These are phyloP conservation scores for Nysson spinosus DNA, from an alignment of 2,888 invertebrate genomes.

Conservation along the genomic window DNA sequence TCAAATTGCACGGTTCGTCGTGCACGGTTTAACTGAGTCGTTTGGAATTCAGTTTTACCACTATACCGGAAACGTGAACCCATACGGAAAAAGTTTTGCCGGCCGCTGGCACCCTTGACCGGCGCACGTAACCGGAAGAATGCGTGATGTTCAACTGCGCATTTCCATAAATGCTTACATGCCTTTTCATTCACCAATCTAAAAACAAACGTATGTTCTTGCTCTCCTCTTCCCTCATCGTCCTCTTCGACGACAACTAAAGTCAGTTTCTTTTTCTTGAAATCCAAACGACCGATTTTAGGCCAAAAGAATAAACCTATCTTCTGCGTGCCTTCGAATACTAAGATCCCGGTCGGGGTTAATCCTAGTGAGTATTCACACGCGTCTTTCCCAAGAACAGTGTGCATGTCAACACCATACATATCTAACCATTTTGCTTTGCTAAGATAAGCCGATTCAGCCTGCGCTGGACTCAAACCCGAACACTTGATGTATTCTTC, in stretches of 20 bases:
- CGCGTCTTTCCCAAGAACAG: constrained; percentile 96
- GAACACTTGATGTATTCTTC: constrained; percentile 93
- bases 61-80: constrained; percentile 97
- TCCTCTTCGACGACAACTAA: constrained; percentile 99
- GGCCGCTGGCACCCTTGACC: constrained; percentile 90
- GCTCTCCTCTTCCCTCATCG: constrained; percentile 93
- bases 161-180: constrained; percentile 99
- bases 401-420: constrained; percentile 99
- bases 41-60: constrained; percentile 98
- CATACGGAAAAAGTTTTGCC: constrained; percentile 98
- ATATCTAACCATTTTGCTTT: constrained; percentile 98
- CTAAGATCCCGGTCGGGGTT: constrained; percentile 98
- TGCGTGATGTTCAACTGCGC: constrained; percentile 99
- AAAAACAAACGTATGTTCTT: constrained; percentile 99
- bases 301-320: constrained; percentile 99
- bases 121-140: constrained; percentile 97
- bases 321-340: constrained; percentile 97
- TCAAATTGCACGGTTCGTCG: constrained; percentile 97
- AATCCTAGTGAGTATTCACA: constrained; percentile 97
- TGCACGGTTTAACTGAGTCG: constrained; percentile 93
- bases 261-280: constrained; percentile 98
- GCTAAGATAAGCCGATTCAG: constrained; percentile 95
- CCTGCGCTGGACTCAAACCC: constrained; percentile 95
- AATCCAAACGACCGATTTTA: constrained; percentile 98
- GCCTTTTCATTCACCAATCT: constrained; percentile 97